Conservation (phyloP, 2,888 invertebrate genomes). For the Erebia ligea region DNA sequence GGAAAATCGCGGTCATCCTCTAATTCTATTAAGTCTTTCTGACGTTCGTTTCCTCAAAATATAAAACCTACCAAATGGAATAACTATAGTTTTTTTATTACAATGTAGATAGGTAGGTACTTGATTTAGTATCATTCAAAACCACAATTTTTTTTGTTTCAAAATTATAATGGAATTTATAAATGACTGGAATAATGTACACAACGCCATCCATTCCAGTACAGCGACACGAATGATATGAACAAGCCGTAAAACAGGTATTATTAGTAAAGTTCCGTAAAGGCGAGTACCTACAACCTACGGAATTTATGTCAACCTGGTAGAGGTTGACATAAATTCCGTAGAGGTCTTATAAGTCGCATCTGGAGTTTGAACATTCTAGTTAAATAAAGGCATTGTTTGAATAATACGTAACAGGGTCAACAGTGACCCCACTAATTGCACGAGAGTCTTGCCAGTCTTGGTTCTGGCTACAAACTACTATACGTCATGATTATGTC, state of each 20-base stretch:
- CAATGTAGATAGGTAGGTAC: too few relatives aligned
- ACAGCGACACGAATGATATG: not conserved
- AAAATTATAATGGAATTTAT: too few relatives aligned
- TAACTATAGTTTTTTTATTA: too few relatives aligned
- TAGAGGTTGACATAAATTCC: constrained; percentile 17
- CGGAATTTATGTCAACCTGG: too few relatives aligned
- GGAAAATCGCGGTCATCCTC: too few relatives aligned
- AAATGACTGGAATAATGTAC: too few relatives aligned
- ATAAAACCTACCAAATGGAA: too few relatives aligned
- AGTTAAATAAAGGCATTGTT: constrained; percentile 29
- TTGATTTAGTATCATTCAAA: too few relatives aligned
- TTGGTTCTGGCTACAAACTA: not conserved
- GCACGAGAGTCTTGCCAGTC: constrained; percentile 8
- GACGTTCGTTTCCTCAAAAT: too few relatives aligned
- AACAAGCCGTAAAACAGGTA: not conserved
- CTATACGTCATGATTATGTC: not conserved
- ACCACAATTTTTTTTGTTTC: too few relatives aligned
- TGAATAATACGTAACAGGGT: constrained; percentile 31
- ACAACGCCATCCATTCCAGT: too few relatives aligned
- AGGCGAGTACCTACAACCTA: constrained; percentile 1
- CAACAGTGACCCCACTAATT: constrained; percentile 30
- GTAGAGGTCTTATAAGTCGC: constrained; percentile 5
- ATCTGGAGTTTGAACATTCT: constrained; percentile 21
- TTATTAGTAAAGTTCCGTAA: not conserved
- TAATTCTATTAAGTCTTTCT: too few relatives aligned